These are phyloP conservation scores for Meiosimyza decipiens DNA, from an alignment of 2,888 invertebrate species.

Conservation along the genomic window DNA sequence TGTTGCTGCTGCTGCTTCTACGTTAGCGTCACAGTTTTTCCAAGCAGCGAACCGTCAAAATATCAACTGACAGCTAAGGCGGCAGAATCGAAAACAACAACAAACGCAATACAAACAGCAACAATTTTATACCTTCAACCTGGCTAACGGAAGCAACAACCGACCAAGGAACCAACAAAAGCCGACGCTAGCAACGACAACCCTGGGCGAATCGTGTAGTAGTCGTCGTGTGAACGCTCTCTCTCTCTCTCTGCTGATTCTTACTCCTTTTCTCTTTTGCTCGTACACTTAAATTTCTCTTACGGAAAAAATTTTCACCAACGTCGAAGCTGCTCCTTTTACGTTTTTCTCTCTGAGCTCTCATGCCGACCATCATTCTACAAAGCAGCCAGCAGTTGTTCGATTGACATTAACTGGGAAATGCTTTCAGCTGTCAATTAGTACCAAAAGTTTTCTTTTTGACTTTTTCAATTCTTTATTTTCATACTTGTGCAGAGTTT, in stretches of 20 bases:
- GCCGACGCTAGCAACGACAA: slow-evolving; percentile 19
- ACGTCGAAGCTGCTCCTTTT: slow-evolving; percentile 12
- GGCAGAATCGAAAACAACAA: slow-evolving; percentile 19
- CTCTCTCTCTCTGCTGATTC: neutral
- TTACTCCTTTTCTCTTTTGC: neutral
- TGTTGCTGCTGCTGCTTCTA: neutral
- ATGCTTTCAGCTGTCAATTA: slow-evolving; percentile 22
- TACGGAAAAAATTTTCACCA: neutral
- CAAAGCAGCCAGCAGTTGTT: neutral
- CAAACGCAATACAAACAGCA: neutral
- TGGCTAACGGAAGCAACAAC: slow-evolving; percentile 16
- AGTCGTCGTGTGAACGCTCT: too few species aligned
- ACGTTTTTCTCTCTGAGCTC: neutral
- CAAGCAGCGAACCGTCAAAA: slow-evolving; percentile 31
- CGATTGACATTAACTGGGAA: slow-evolving; percentile 19
- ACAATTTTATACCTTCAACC: slow-evolving; percentile 15
- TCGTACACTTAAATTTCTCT: neutral
- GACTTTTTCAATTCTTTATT: too few species aligned
- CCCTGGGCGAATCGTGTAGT: slow-evolving; percentile 27
- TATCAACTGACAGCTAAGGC: slow-evolving; percentile 1
- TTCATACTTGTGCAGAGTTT: too few species aligned
- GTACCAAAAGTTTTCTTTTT: too few species aligned
- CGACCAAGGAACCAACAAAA: neutral
- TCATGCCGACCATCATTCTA: neutral
- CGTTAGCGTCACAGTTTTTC: neutral